These are phyloP conservation scores for Riparia riparia DNA, from an alignment of 2,113 vertebrate genomes.

Conservation along the genomic window DNA sequence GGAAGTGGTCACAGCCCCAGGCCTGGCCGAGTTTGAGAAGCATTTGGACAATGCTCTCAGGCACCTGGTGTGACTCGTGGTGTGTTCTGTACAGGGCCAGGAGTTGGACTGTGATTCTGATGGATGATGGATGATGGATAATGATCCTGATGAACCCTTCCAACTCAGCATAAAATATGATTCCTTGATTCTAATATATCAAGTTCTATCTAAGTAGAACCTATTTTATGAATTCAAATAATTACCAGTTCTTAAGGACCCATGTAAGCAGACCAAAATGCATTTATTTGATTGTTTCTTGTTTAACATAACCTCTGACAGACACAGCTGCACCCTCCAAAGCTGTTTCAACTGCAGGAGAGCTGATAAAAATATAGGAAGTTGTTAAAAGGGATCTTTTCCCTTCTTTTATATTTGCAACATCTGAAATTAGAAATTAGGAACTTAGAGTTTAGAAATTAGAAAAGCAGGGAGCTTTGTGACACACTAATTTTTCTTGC, in stretches of 20 bases:
- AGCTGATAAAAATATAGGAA: background rate
- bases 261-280: background rate
- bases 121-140: too few species aligned
- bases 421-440: background rate
- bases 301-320: background rate
- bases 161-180: background rate
- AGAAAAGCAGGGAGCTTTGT: background rate
- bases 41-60: fast-evolving
- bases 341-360: background rate
- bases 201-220: background rate
- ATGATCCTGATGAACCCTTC: background rate
- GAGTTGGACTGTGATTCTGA: background rate
- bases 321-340: background rate
- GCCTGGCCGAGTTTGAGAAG: background rate
- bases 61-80: fast-evolving
- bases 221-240: background rate
- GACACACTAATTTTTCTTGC: background rate
- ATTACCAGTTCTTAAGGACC: background rate
- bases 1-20: too few species aligned
- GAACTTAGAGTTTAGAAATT: background rate
- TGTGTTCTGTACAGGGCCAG: background rate
- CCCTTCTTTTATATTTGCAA: background rate
- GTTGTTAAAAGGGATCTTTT: background rate
- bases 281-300: background rate
- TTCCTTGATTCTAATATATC: background rate